Percentiles rank a stretch among this genome's conserved stretches.
Conservation (phyloP, 2,113 vertebrate genomes). For the Sturnus vulgaris region DNA sequence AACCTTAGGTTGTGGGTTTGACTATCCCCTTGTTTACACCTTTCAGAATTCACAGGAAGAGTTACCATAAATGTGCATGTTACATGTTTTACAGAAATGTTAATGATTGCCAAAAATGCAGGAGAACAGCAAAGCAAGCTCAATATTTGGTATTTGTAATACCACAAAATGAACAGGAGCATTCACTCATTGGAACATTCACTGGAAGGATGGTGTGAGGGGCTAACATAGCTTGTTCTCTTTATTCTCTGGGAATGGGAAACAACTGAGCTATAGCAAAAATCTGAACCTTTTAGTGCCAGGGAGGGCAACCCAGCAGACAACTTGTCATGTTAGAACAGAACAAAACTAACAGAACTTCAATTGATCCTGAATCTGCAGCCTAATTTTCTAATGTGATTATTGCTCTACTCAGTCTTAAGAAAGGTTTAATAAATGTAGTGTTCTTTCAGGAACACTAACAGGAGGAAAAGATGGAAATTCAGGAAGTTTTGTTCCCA, state of each 20-base stretch:
- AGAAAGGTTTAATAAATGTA: neutral
- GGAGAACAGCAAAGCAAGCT: neutral
- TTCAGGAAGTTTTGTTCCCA: neutral
- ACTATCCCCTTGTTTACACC: neutral
- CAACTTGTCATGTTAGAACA: neutral
- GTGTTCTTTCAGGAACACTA: neutral
- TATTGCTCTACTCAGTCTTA: neutral
- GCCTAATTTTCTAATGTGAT: neutral
- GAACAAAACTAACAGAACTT: neutral
- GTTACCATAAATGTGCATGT: neutral
- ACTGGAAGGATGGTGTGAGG: neutral
- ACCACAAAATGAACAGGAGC: neutral
- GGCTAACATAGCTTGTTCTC: neutral
- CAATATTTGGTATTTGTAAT: neutral
- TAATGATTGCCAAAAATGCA: neutral
- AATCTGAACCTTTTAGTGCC: neutral
- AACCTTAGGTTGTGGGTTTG: neutral
- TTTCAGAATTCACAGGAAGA: neutral
- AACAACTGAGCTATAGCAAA: neutral
- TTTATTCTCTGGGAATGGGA: neutral
- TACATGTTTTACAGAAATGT: neutral
- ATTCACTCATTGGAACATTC: neutral
- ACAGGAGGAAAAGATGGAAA: neutral
- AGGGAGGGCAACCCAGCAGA: neutral
- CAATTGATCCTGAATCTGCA: neutral